Evolutionary conservation across 2,888 invertebrate genomes (phyloP), one percentile per base, ranked within the genome.

Genomic region (Eupithecia insigniata): DNA sequence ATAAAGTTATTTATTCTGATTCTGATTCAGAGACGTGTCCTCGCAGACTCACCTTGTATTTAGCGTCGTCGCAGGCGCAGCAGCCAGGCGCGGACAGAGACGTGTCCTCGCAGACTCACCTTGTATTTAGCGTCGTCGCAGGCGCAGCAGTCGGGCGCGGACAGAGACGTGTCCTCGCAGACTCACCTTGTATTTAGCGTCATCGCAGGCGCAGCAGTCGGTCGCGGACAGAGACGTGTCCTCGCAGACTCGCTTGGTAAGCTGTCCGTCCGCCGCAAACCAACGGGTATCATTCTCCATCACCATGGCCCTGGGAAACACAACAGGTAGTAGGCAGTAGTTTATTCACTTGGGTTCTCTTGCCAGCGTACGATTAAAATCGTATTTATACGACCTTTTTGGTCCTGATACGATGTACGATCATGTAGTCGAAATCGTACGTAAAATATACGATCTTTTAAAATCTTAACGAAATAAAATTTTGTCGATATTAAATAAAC

Each of bases 101-200:
- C 79, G 95, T 96, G 90, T 96, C 95, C 84, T 97, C 97, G 85
- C 99, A 99, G 68, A 99, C 94, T 51, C 96, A n/a, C 97, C 90
- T 96, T 97, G 90, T 99, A 99, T 89, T 98, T 98, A 72, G 99
- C 99, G 85, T 99, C 98, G 85, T 99, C 98, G 88, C 99, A 99
- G 12, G 99, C 98, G 91, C 98, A 98, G 88, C 99, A 99, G 70
- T 95, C 90, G 2, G 92, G 93, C 67, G 94, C 94, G 72, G 95
- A 94, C 68, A 94, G 94, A 79, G 94, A 95, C 79, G 95, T 96
- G 90, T 96, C 95, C 84, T 97, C 97, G 85, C 99, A 99, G 68
- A 99, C 94, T 51, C 96, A 36, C 97, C 90, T 96, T 97, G 90
- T 99, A 99, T 89, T 98, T 98, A 73, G 99, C 99, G 85, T 99